Conservation (phyloP, 2,888 invertebrate genomes). For the Lingula anatina region DNA sequence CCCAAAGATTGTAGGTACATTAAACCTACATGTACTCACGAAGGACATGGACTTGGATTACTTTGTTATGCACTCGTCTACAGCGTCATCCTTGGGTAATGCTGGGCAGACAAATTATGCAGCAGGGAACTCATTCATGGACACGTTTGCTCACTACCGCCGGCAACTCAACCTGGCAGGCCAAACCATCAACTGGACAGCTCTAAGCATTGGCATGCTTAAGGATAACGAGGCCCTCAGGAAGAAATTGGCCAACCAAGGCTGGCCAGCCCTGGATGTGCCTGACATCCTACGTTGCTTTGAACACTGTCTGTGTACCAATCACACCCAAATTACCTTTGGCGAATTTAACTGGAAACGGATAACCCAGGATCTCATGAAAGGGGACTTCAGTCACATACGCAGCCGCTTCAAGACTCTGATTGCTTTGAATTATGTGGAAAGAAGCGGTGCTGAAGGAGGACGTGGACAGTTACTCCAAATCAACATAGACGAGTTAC, state of each 20-base stretch:
- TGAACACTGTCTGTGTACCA: neutral
- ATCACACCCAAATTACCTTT: slow-evolving; percentile 6
- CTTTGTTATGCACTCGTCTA: slow-evolving; percentile 21
- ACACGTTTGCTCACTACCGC: neutral
- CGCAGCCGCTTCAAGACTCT: too few relatives aligned
- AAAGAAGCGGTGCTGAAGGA: slow-evolving; percentile 1
- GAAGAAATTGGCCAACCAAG: too few relatives aligned
- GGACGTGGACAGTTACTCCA: slow-evolving; percentile 4
- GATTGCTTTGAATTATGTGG: slow-evolving; percentile 2
- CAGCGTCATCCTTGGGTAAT: neutral
- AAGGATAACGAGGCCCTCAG: too few relatives aligned
- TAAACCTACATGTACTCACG: slow-evolving; percentile 26
- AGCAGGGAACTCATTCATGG: neutral
- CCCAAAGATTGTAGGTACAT: slow-evolving; percentile 27
- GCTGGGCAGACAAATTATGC: neutral
- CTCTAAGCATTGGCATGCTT: too few relatives aligned
- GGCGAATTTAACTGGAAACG: slow-evolving; percentile 16
- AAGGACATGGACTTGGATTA: slow-evolving; percentile 18
- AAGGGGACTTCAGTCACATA: slow-evolving; percentile 12
- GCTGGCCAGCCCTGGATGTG: slow-evolving; percentile 9
- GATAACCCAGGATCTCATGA: slow-evolving; percentile 6
- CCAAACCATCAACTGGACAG: slow-evolving; percentile 1
- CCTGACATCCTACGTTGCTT: slow-evolving; percentile 8
- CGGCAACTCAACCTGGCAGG: neutral
- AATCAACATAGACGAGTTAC: slow-evolving; percentile 10